Conservation (phyloP, 2,888 invertebrate species). For the Ophioninae sp. region DNA sequence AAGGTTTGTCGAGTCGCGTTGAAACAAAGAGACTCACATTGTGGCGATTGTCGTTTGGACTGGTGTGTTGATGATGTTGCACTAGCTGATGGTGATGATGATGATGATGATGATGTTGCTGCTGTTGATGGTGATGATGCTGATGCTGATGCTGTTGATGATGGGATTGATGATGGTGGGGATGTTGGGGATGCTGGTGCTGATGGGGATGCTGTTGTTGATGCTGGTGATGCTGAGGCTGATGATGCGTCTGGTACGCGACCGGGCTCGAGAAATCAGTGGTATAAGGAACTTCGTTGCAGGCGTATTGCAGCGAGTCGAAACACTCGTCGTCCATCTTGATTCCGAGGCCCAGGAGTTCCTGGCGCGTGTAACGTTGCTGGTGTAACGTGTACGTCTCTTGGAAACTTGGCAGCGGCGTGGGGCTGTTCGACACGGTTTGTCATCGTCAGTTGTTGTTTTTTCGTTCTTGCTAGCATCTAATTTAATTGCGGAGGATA, state of each 20-base stretch:
- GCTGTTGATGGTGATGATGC: constrained; percentile 66
- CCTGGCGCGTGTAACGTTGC: constrained; percentile 86
- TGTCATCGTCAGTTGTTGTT: too few species aligned
- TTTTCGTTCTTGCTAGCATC: neutral
- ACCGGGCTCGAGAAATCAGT: constrained; percentile 72
- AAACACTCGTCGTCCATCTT: constrained; percentile 95
- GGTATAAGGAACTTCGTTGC: constrained; percentile 72
- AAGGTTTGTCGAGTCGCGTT: too few species aligned
- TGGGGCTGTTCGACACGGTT: constrained; percentile 80
- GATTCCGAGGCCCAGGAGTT: constrained; percentile 86
- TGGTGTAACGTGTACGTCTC: constrained; percentile 91
- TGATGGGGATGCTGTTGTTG: constrained; percentile 66
- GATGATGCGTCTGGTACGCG: constrained; percentile 73
- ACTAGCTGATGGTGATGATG: constrained; percentile 71
- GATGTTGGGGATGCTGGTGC: constrained; percentile 74
- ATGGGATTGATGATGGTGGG: constrained; percentile 81
- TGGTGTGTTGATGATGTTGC: constrained; percentile 67
- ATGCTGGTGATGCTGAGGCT: constrained; percentile 65
- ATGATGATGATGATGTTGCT: constrained; percentile 67
- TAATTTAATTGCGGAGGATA: too few species aligned
- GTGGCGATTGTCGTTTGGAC: constrained; percentile 77
- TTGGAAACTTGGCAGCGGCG: constrained; percentile 91
- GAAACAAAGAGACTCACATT: constrained; percentile 59
- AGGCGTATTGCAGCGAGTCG: constrained; percentile 81
- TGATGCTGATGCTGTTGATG: constrained; percentile 82